Base-by-base conservation (phyloP, 2,113 vertebrate genomes). In the Peucedramus taeniatus region DNA sequence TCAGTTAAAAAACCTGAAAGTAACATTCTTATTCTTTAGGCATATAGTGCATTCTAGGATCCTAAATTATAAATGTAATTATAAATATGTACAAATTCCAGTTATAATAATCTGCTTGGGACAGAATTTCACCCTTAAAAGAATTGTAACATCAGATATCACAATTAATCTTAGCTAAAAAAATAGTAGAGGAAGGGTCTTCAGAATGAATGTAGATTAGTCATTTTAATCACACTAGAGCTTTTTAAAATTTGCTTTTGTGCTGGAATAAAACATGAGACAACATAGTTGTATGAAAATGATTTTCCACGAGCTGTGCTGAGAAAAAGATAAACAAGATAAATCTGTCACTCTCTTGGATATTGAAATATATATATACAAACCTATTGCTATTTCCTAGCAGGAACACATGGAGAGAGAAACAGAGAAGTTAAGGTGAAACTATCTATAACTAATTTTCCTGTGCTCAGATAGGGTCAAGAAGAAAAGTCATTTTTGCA, bases 1-100 rank as follows among this genome's bases (percentile, higher is more conserved):
- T 84, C 61, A 89, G 93, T 78, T 79, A 53, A 81, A 84, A 72
- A 23, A 81, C 28, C 18, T 96, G 83, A 90, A 92, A 66, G 53
- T 23, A 77, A 39, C 21, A 26, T 65, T 78, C 23, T 7, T 69
- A 68, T 88, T 61, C 35, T 74, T 81, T 51, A 60, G 89, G n/a
- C 23, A 56, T 77, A 57, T 10, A 23, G 15, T 57, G 30, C 31
- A 63, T 50, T 93, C 53, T 66, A 60, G 24, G 31, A 60, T 77
- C 24, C 68, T 60, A 79, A 83, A 65, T 77, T 65, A 70, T 72
- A 89, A 68, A 77, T 50, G 3, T n/a, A 72, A 57, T 77, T 74
- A 76, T n/a, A 75, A 61, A 80, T 53, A 44, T 50, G 30, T 66
- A 86, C n/a, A 28, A 91, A 85, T 74, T 65, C 51, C 60, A 63